phyloP scores from a whole-genome alignment of 64 coral and sea anemone species.

The Dendronephthya gigantea region DNA sequence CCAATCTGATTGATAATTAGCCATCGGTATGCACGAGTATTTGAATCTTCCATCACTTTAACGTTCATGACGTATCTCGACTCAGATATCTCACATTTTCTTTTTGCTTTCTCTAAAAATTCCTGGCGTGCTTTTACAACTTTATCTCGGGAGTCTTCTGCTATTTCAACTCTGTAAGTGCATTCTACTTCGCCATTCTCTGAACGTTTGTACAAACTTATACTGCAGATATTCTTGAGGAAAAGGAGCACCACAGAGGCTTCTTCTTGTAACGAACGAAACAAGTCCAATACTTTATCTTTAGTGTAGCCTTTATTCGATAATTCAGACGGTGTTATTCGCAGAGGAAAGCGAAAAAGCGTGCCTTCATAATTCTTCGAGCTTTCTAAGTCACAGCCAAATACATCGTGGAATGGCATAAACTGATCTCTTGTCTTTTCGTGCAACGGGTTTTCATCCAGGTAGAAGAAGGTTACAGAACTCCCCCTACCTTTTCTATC shows the following conservation, averaged over 20 bases:
- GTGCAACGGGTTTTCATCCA: not conserved
- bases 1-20: not conserved
- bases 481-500: constrained; percentile 39
- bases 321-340: constrained; percentile 41
- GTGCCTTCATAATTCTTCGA: constrained; percentile 57
- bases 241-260: constrained; percentile 62
- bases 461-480: not conserved
- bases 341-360: constrained; percentile 75
- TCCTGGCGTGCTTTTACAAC: constrained; percentile 35
- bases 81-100: not conserved
- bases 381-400: constrained; percentile 38
- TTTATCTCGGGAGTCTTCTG: not conserved
- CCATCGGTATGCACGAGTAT: not conserved
- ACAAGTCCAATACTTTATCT: constrained; percentile 50
- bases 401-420: constrained; percentile 55
- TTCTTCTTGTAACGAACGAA: constrained; percentile 59
- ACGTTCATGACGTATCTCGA: not conserved
- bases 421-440: constrained; percentile 54
- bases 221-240: constrained; percentile 50
- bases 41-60: not conserved
- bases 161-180: constrained; percentile 42
- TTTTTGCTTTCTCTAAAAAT: constrained; percentile 15
- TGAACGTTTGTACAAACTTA: constrained; percentile 41
- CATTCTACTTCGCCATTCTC: constrained; percentile 33
- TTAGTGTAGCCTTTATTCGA: constrained; percentile 57